Base-by-base conservation (phyloP, 2,888 invertebrate genomes). In the Eupithecia tripunctaria region DNA sequence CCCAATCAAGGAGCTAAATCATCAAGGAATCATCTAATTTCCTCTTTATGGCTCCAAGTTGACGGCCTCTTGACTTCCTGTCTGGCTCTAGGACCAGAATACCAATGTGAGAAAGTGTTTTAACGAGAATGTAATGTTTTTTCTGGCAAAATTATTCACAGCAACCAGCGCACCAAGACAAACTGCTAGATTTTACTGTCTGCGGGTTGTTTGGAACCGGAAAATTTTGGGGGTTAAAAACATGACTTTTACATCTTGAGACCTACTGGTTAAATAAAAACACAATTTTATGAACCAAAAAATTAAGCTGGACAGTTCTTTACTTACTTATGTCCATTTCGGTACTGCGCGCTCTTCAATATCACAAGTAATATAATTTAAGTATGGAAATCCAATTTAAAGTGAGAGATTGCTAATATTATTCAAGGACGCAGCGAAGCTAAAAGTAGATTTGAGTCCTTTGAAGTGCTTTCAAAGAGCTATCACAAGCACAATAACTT, bases 111-210 rank as follows among this genome's bases (percentile, higher is more conserved):
- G 81, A 83, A 86, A 86, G 80, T 80, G 83, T 86, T 90, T 88
- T 91, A 91, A 91, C 87, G 91, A 89, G 90, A 87, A 91, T 91
- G 92, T 91, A 91, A 92, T 90, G 91, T 85, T 88, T 86, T 85
- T 82, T 82, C 86, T 84, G 83, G 87, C 81, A 82, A 87, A 7
- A 89, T n/a, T 63, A 63, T 91, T 91, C 90, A 92, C 89, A 84
- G 82, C 86, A 71, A 73, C 76, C 83, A 89, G 88, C 89, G 91
- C n/a, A 29, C 91, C 90, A 82, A 81, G 85, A 82, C 78, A 81
- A 82, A 85, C 84, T 87, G 80, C 75, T 68, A 76, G 82, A 83
- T 85, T 86, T 84, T 82, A 82, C 80, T 82, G 81, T 14, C 8
- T 25, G 5, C 21, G 25, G 25, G 25, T 56, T 56, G 25, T 56